Percentiles rank a stretch among this genome's conserved stretches.
Conservation (phyloP, 2,113 vertebrate genomes). For the Rutilus rutilus region DNA sequence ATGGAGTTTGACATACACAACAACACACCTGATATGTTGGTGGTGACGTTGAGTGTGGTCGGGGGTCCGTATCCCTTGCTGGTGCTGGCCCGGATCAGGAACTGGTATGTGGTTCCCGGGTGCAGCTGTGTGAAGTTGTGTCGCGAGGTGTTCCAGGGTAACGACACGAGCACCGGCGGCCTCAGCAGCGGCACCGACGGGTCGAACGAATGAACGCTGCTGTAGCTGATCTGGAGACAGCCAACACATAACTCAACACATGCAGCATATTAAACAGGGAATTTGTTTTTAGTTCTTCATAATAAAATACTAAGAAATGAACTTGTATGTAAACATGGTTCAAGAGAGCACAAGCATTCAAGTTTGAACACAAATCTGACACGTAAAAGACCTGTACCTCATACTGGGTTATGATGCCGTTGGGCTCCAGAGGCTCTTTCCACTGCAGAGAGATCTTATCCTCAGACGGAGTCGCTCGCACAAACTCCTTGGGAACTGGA, state of each 20-base stretch:
- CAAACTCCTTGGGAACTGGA: constrained; percentile 87
- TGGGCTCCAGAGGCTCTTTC: constrained; percentile 96
- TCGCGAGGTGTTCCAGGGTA: constrained; percentile 90
- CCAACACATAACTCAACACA: background rate
- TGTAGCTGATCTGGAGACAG: constrained; percentile 87
- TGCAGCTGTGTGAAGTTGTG: constrained; percentile 92
- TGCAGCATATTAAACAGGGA: too few relatives aligned
- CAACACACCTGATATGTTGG: constrained; percentile 92
- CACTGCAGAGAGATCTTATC: constrained; percentile 95
- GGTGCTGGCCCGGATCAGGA: constrained; percentile 92
- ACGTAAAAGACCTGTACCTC: constrained; percentile 80
- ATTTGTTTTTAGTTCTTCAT: too few relatives aligned
- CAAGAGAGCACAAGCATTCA: background rate
- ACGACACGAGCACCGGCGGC: constrained; percentile 85
- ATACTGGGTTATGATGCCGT: constrained; percentile 96
- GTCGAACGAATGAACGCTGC: constrained; percentile 90
- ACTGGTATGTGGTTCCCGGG: constrained; percentile 95
- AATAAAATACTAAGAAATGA: too few relatives aligned
- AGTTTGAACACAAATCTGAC: background rate
- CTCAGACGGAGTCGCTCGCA: constrained; percentile 95
- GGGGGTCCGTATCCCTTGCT: constrained; percentile 93
- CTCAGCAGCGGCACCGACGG: constrained; percentile 91
- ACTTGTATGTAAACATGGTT: background rate
- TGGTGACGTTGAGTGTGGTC: constrained; percentile 90
- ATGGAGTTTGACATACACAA: background rate